These are phyloP conservation scores for Leptogaster cylindrica DNA, from an alignment of 2,888 invertebrate genomes.

Conservation along the genomic window DNA sequence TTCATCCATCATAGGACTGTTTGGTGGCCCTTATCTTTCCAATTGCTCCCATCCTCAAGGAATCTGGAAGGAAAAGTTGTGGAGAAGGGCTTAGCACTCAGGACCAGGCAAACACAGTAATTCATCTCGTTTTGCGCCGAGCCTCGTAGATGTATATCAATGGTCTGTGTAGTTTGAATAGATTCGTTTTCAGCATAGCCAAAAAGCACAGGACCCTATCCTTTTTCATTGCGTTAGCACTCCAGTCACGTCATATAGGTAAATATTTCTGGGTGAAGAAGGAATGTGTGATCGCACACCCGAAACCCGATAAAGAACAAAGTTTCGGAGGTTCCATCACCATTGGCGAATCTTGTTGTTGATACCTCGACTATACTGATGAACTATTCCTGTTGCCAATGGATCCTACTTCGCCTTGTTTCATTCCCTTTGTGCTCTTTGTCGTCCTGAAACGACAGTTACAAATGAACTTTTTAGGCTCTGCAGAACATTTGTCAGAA, in stretches of 20 bases:
- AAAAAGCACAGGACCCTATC: slow-evolving; percentile 27
- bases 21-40: slow-evolving; percentile 35
- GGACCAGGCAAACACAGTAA: slow-evolving; percentile 41
- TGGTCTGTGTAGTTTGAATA: slow-evolving; percentile 46
- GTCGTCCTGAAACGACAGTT: slow-evolving; percentile 41
- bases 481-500: slow-evolving; percentile 45
- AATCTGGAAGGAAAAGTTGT: slow-evolving; percentile 18
- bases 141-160: slow-evolving; percentile 45
- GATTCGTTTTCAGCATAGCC: slow-evolving; percentile 43
- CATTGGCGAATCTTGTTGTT: background rate
- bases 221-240: slow-evolving; percentile 32
- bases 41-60: slow-evolving; percentile 21
- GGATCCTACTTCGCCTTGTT: background rate
- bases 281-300: slow-evolving; percentile 18
- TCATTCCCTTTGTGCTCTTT: background rate
- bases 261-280: slow-evolving; percentile 42
- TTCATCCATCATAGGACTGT: slow-evolving; percentile 41
- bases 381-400: background rate
- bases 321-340: background rate
- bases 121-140: slow-evolving; percentile 43
- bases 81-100: slow-evolving; percentile 24
- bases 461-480: slow-evolving; percentile 46
- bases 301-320: background rate
- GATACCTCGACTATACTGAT: slow-evolving; percentile 1
- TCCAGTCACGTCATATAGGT: slow-evolving; percentile 46